These are phyloP conservation scores for Priocnemis perturbator DNA, from an alignment of 2,888 invertebrate species.

Conservation along the genomic window DNA sequence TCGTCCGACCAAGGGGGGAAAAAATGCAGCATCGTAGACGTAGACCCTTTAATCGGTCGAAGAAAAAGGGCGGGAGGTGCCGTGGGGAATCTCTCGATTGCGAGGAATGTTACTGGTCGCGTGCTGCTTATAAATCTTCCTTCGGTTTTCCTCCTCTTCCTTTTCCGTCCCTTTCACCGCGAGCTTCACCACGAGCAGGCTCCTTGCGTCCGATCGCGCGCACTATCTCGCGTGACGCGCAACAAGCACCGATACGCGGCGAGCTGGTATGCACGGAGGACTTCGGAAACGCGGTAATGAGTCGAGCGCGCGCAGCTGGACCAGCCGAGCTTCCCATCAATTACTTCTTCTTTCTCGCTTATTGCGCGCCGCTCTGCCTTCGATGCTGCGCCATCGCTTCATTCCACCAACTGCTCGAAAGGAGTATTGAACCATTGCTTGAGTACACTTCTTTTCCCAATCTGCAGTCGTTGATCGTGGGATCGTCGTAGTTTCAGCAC, in stretches of 20 bases:
- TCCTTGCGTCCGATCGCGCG: background rate
- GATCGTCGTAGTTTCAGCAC: too few species aligned
- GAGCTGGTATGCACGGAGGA: background rate
- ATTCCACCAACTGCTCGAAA: too few species aligned
- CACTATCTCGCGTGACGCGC: constrained; percentile 35
- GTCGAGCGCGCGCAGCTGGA: too few species aligned
- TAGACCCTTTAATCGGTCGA: background rate
- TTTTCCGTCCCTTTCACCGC: constrained; percentile 20
- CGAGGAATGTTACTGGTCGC: constrained; percentile 9
- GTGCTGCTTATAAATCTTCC: constrained; percentile 26
- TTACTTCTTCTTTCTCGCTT: background rate
- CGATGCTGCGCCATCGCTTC: background rate
- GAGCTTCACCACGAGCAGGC: constrained; percentile 12
- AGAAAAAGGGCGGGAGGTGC: background rate
- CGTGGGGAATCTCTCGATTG: background rate
- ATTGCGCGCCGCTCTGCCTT: constrained; percentile 28
- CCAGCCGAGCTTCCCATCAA: background rate
- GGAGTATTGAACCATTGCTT: too few species aligned
- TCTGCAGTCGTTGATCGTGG: too few species aligned
- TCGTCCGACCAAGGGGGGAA: background rate
- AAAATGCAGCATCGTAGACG: constrained; percentile 6
- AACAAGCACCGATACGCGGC: constrained; percentile 26
- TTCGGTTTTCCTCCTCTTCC: background rate
- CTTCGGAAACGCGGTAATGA: too few species aligned
- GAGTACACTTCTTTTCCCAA: too few species aligned